Evolutionary conservation across 1,140 invertebrate species (phyloP).

Genomic region (Littorina saxatilis): DNA sequence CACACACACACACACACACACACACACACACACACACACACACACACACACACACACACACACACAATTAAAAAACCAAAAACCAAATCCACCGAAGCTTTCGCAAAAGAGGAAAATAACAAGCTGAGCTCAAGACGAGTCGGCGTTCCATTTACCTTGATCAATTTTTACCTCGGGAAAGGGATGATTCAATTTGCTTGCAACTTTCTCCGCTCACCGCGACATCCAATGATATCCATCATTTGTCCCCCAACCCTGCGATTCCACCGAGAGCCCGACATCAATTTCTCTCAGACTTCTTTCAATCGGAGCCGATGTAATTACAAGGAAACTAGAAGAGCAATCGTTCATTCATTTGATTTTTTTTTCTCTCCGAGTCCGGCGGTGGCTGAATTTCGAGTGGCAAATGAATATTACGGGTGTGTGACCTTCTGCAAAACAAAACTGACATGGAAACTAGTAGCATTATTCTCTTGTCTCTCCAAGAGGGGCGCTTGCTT

Average conservation of each 20-base stretch:
- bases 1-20: too few relatives aligned
- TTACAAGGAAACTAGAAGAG: constrained; percentile 14
- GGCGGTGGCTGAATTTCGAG: constrained; percentile 12
- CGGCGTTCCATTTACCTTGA: constrained; percentile 3
- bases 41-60: too few relatives aligned
- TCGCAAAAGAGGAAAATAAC: constrained; percentile 10
- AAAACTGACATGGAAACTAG: not conserved
- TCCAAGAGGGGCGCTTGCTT: not conserved
- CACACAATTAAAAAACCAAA: too few relatives aligned
- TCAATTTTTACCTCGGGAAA: not conserved
- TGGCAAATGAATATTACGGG: constrained; percentile 8
- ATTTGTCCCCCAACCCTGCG: not conserved
- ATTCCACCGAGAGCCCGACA: not conserved
- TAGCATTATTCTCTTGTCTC: not conserved
- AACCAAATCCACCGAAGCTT: too few relatives aligned
- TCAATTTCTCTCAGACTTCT: not conserved
- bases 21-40: too few relatives aligned
- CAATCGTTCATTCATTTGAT: constrained; percentile 7
- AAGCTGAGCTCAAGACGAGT: not conserved
- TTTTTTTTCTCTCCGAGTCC: not conserved
- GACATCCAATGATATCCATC: constrained; percentile 10
- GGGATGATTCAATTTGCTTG: constrained; percentile 20
- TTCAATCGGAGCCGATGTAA: not conserved
- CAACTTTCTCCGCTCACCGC: not conserved
- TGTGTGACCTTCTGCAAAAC: not conserved